Conservation (phyloP, 2,888 invertebrate species). For the Exephanes ischioxanthus region DNA sequence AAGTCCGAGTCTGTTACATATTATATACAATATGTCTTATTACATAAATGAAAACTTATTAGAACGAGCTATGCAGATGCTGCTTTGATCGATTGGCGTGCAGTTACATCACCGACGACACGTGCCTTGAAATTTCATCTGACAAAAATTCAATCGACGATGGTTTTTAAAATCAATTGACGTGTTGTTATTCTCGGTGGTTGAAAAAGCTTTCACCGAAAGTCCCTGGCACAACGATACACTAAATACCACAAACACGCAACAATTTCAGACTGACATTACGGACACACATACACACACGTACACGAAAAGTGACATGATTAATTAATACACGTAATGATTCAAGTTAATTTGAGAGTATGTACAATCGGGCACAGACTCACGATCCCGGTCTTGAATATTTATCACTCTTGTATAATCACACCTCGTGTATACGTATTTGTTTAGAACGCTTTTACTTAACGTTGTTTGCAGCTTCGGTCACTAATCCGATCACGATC, state of each 20-base stretch:
- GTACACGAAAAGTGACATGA: conserved; percentile 22
- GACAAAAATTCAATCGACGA: conserved; percentile 3
- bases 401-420: conserved; percentile 64
- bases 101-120: conserved; percentile 12
- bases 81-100: conserved; percentile 42
- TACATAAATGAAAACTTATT: conserved; percentile 14
- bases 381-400: conserved; percentile 65
- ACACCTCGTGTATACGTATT: conserved; percentile 73
- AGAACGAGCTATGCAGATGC: conserved; percentile 35
- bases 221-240: conserved; percentile 17
- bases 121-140: conserved; percentile 51
- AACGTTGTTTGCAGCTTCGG: conserved; percentile 81
- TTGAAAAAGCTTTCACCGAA: conserved; percentile 44
- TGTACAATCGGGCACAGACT: conserved; percentile 65
- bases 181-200: conserved; percentile 19
- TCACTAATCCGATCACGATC: conserved; percentile 77
- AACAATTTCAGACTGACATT: conserved; percentile 31
- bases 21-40: conserved; percentile 30
- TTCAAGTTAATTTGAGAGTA: conserved; percentile 59
- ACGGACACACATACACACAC: conserved; percentile 33
- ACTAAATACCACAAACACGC: conserved; percentile 22
- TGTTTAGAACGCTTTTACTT: conserved; percentile 79
- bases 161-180: not conserved
- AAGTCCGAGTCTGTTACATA: conserved; percentile 42
- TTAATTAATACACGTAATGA: conserved; percentile 55